These are phyloP conservation scores for Phocides pigmalion DNA, from an alignment of 1,140 invertebrate genomes.

Conservation along the genomic window DNA sequence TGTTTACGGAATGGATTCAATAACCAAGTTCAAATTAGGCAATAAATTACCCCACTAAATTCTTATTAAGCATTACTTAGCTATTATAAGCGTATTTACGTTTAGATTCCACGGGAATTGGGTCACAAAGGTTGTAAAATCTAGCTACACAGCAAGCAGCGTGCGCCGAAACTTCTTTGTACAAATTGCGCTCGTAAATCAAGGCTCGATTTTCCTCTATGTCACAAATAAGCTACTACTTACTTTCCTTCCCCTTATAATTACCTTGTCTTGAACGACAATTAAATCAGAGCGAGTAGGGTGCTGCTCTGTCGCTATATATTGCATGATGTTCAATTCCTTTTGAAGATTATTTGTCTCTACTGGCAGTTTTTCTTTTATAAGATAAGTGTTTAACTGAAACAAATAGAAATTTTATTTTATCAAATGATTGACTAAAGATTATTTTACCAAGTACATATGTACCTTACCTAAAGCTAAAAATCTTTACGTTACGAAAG, in stretches of 20 bases:
- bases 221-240: constrained; percentile 4
- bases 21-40: no score
- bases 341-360: constrained; percentile 87
- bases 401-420: constrained; percentile 28
- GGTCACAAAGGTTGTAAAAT: constrained; percentile 1
- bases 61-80: neutral
- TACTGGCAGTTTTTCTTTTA: constrained; percentile 91
- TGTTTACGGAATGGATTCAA: no score
- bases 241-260: constrained; percentile 3
- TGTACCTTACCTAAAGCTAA: no score
- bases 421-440: no score
- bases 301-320: constrained; percentile 87
- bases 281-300: constrained; percentile 88
- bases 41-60: no score
- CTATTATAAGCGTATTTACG: neutral
- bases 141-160: neutral
- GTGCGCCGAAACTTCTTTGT: constrained; percentile 13
- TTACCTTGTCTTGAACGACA: constrained; percentile 86
- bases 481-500: no score
- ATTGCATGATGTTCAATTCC: constrained; percentile 88
- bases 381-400: constrained; percentile 88
- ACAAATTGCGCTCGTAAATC: constrained; percentile 29
- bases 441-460: no score
- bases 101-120: constrained; percentile 1
- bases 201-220: constrained; percentile 12